Evolutionary conservation across 1,140 invertebrate species (phyloP), one percentile per base, ranked within the genome.

Genomic region (Rhopalosiphum padi): DNA sequence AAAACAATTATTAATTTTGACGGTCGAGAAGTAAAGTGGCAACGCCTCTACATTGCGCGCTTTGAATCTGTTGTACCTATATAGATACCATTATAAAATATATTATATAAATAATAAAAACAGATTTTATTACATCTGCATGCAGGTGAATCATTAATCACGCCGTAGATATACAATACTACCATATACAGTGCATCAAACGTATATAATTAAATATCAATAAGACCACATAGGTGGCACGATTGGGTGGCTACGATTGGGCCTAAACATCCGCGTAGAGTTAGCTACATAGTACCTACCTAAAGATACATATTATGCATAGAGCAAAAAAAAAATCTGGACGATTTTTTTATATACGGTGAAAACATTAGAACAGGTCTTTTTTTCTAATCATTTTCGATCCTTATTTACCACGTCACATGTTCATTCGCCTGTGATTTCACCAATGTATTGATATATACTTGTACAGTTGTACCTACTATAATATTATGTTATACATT

Each of bases 161-260:
- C 60, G 48, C 48, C 48, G 1, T 35, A 77, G 60, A n/a, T 77
- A 30, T 68, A 30, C 30, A n/a, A 15, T 77, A 77, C 30, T 77
- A 77, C 60, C 60, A 77, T n/a, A n/a, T 77, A 77, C 30, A 77
- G 60, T n/a, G n/a, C 18, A 77, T 77, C 60, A 77, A 77, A 77
- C 60, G 60, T 77, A 77, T 77, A 77, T 77, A 77, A 77, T 77
- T 77, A 77, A 77, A 77, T 77, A 77, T n/a, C n/a, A n/a, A 77
- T 77, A n/a, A 77, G 60, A 77, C 60, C 60, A 77, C 60, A 77
- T 77, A 77, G 60, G 60, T 77, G 5, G 60, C 60, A 77, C n/a
- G n/a, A 77, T 35, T 77, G n/a, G 30, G 60, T 30, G 60, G n/a
- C 60, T 77, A n/a, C n/a, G 60, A 30, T n/a, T n/a, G n/a, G n/a